Conservation (phyloP, 1,140 invertebrate genomes). For the Helicoverpa zea region DNA sequence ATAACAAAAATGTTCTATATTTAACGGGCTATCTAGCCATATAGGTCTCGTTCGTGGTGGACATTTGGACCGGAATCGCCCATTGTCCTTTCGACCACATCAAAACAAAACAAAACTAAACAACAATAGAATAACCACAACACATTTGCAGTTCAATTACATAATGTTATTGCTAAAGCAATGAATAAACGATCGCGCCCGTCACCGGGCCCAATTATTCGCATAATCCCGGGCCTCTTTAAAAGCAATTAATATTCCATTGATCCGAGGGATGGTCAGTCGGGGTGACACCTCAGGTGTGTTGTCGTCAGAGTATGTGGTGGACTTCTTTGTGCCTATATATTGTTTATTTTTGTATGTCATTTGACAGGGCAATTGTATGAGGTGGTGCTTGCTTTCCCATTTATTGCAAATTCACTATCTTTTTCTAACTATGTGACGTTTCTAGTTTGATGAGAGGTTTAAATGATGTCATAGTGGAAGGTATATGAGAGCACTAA, state of each 20-base stretch:
- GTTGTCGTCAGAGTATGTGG: neutral
- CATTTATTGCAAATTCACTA: no score
- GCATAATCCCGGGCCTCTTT: constrained; percentile 73
- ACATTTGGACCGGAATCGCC: no score
- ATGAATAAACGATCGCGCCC: constrained; percentile 53
- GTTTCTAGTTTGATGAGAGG: no score
- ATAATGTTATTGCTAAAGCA: constrained; percentile 49
- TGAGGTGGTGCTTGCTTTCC: no score
- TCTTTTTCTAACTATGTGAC: no score
- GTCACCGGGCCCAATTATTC: constrained; percentile 66
- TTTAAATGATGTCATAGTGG: no score
- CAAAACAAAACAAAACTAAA: neutral
- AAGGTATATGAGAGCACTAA: no score
- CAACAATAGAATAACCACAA: neutral
- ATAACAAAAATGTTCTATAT: no score
- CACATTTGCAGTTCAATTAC: constrained; percentile 38
- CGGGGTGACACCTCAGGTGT: constrained; percentile 41
- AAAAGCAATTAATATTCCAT: constrained; percentile 81
- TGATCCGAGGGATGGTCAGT: constrained; percentile 58
- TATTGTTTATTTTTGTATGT: no score
- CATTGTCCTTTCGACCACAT: neutral
- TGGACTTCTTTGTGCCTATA: neutral
- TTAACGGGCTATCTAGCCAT: no score
- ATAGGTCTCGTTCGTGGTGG: no score
- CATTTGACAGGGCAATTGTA: no score